A percentile compares a stretch with the other conserved stretches of the same genome.
phyloP scores from a whole-genome alignment of 2,113 vertebrate genomes.

The Baryphthengus martii region DNA sequence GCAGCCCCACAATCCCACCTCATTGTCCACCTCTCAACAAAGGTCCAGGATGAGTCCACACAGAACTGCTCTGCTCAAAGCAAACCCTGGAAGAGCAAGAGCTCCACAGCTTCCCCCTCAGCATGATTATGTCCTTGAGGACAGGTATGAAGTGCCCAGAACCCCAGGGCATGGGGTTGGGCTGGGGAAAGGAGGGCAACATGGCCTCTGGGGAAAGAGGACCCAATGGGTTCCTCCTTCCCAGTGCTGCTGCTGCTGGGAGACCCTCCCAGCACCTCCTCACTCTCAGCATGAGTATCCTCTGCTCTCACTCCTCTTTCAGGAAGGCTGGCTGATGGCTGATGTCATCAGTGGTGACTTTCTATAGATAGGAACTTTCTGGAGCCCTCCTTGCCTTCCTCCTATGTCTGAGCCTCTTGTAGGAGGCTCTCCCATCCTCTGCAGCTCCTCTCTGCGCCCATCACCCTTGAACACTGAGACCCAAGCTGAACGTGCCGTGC shows the following conservation, averaged over 20 bases:
- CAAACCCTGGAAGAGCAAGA: background rate
- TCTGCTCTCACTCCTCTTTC: background rate
- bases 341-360: background rate
- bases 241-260: background rate
- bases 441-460: fast-evolving
- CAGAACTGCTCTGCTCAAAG: fast-evolving
- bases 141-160: fast-evolving
- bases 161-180: fast-evolving
- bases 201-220: fast-evolving
- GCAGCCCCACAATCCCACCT: fast-evolving
- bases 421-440: background rate
- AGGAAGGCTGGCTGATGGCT: background rate
- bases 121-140: background rate
- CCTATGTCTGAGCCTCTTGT: background rate
- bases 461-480: background rate
- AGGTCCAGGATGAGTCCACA: fast-evolving
- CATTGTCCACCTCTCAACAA: fast-evolving
- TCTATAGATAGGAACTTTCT: background rate
- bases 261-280: background rate
- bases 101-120: background rate
- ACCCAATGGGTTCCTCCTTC: background rate
- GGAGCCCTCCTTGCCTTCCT: background rate
- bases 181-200: background rate
- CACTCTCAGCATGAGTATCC: background rate
- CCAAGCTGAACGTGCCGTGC: fast-evolving